Percentiles rank a stretch among this genome's conserved stretches.
phyloP scores from a whole-genome alignment of 2,888 invertebrate species.

The Diplolepis rosae region DNA sequence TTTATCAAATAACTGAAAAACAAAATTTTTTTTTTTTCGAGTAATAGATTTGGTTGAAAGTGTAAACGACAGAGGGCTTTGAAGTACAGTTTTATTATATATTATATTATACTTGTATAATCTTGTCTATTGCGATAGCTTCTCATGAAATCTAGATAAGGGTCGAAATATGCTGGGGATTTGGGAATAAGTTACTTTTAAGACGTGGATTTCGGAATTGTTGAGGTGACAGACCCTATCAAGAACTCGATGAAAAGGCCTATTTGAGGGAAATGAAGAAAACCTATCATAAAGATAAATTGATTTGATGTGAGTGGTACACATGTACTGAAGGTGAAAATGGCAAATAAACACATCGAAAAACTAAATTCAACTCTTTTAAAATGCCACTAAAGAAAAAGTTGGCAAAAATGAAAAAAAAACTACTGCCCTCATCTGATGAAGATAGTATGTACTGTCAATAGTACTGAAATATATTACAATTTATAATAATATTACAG shows the following conservation, averaged over 20 bases:
- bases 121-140: not conserved
- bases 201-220: not conserved
- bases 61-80: not conserved
- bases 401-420: not conserved
- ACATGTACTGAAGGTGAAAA: constrained; percentile 7
- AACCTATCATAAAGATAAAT: not conserved
- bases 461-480: no score
- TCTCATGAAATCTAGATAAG: not conserved
- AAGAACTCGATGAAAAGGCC: not conserved
- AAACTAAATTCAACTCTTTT: not conserved
- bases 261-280: constrained; percentile 2
- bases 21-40: no score
- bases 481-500: no score
- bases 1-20: no score
- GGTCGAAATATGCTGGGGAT: not conserved
- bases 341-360: not conserved
- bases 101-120: no score
- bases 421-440: not conserved
- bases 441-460: not conserved
- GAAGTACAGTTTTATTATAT: no score
- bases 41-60: no score
- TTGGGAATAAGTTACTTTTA: not conserved
- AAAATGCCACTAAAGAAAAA: not conserved
- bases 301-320: not conserved
- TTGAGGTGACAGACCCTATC: not conserved